Percentiles rank a stretch among this genome's conserved stretches.
Conservation (phyloP, 1,140 invertebrate species). For the Glossosoma conforme region DNA sequence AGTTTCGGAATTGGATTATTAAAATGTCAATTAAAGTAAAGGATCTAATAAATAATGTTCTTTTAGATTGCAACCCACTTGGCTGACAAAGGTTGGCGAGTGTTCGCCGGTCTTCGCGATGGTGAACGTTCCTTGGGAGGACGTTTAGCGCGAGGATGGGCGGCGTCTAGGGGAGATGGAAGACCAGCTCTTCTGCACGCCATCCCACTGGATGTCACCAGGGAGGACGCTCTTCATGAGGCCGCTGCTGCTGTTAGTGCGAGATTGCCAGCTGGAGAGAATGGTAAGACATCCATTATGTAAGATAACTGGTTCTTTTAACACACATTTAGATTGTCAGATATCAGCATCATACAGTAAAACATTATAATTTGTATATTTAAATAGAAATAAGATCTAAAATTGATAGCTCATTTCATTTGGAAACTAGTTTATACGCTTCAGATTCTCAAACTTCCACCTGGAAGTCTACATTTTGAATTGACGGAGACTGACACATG, state of each 20-base stretch:
- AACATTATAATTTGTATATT: too few species aligned
- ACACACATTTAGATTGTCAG: too few species aligned
- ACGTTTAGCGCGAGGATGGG: conserved; percentile 55
- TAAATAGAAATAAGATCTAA: too few species aligned
- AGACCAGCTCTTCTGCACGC: conserved; percentile 55
- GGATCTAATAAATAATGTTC: not conserved
- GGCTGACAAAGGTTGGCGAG: conserved; percentile 62
- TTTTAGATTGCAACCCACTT: conserved; percentile 58
- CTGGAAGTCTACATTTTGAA: too few species aligned
- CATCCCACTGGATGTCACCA: conserved; percentile 69
- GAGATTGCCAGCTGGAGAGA: conserved; percentile 75
- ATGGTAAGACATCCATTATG: conserved; percentile 63
- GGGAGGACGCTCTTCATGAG: conserved; percentile 73
- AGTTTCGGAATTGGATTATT: too few species aligned
- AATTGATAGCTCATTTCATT: too few species aligned
- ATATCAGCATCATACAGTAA: too few species aligned
- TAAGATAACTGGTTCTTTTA: too few species aligned
- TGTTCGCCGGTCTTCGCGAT: conserved; percentile 67
- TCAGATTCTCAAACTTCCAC: too few species aligned
- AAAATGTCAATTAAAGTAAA: too few species aligned
- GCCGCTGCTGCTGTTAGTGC: conserved; percentile 70
- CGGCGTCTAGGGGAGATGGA: conserved; percentile 55
- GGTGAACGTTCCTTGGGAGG: conserved; percentile 49
- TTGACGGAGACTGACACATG: too few species aligned
- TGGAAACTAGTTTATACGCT: too few species aligned